These are phyloP conservation scores for Manis pentadactyla DNA, from an alignment of 2,797 vertebrate genomes.

Conservation along the genomic window DNA sequence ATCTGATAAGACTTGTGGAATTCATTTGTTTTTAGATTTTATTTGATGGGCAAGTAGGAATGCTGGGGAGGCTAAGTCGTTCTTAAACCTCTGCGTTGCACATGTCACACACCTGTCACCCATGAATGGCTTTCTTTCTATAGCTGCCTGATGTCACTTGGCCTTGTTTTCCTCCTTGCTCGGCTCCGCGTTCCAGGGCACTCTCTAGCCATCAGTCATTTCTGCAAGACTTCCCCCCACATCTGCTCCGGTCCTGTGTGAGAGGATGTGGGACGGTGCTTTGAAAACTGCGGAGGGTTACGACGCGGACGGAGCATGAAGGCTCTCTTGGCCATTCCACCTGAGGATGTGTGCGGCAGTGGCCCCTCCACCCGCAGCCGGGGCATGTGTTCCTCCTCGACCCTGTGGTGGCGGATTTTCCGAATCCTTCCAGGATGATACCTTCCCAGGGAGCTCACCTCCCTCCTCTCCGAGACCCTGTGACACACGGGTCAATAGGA, in stretches of 20 bases:
- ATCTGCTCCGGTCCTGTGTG: neutral
- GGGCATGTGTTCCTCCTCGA: fast-evolving
- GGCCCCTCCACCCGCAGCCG: neutral
- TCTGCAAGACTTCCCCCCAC: neutral
- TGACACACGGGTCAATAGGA: too few species aligned
- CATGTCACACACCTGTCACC: slow-evolving; percentile 59
- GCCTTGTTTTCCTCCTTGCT: neutral
- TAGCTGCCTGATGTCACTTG: neutral
- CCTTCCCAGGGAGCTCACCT: neutral
- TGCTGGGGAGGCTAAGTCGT: neutral
- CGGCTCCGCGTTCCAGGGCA: neutral
- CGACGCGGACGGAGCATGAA: neutral
- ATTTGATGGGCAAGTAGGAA: slow-evolving; percentile 19
- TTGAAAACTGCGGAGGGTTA: neutral
- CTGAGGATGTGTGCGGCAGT: neutral
- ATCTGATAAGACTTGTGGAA: slow-evolving; percentile 35
- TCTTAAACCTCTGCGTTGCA: slow-evolving; percentile 7
- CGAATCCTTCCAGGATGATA: neutral
- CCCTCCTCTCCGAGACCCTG: neutral
- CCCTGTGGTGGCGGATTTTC: neutral
- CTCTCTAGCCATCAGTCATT: neutral
- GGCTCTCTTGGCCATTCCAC: neutral
- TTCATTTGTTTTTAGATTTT: slow-evolving; percentile 45
- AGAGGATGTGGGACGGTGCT: neutral
- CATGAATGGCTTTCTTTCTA: slow-evolving; percentile 39